Percentiles rank a stretch among this genome's conserved stretches.
Conservation (phyloP, 1,140 invertebrate genomes). For the Subanguina moxae region DNA sequence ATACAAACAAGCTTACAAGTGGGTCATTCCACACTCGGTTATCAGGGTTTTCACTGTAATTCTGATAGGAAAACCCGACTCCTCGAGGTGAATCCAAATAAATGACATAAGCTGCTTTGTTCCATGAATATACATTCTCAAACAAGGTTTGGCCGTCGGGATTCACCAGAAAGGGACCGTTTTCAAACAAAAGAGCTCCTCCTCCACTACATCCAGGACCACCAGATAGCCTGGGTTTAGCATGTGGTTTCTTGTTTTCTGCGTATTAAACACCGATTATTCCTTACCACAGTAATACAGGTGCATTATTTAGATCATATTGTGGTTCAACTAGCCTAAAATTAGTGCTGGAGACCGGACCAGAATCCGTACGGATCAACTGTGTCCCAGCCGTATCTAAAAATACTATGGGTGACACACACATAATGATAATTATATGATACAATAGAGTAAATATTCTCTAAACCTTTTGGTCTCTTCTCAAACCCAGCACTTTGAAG, state of each 20-base stretch:
- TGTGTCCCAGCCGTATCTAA: no score
- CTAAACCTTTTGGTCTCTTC: no score
- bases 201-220: conserved; percentile 65
- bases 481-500: no score
- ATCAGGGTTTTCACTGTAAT: conserved; percentile 1
- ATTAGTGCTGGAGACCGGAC: no score
- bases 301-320: conserved; percentile 20
- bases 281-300: conserved; percentile 36
- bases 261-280: no score
- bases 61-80: conserved; percentile 34
- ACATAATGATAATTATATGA: no score
- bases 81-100: conserved; percentile 44
- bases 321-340: conserved; percentile 43
- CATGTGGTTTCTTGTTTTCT: not conserved
- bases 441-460: no score
- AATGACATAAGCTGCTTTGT: conserved; percentile 48
- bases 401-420: no score
- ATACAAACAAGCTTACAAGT: conserved; percentile 1
- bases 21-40: conserved; percentile 28
- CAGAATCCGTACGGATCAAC: no score
- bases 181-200: conserved; percentile 62
- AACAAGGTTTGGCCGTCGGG: conserved; percentile 59
- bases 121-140: conserved; percentile 50
- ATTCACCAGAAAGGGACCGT: conserved; percentile 63
- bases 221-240: conserved; percentile 48